Base-by-base conservation (phyloP, 2,797 vertebrate genomes). In the Thripadectes ignobilis region DNA sequence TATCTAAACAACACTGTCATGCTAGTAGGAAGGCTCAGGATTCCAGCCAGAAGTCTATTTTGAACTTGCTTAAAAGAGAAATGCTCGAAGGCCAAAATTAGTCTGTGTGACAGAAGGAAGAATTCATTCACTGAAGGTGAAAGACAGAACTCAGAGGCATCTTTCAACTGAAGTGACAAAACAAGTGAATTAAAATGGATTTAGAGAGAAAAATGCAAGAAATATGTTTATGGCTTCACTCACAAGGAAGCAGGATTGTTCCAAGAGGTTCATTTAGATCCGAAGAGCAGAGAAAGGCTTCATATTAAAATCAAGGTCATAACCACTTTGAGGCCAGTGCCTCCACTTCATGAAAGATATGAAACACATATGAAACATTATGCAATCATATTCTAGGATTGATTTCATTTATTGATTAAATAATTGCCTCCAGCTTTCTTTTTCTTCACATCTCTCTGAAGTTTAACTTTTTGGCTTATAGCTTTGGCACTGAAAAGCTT, bases 11-110 rank as follows among this genome's bases (percentile, higher is more conserved):
- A 77, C 87, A 59, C 58, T 67, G 79, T 36, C 66, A 43, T 32
- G 43, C 75, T 55, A 75, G 89, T 10, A 78, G 85, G 91, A 89
- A 96, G 95, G 87, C 75, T 91, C 38, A 81, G 96, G 87, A 94
- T 94, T 88, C 87, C 62, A 96, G 96, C 94, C 94, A 97, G 73
- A 95, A 89, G 68, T 95, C 93, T 97, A 96, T 96, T 96, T 96
- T 94, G 91, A 96, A 94, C 92, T 86, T 78, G 87, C 91, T 86
- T 93, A 76, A 73, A 95, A 91, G 92, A 93, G 89, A 92, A 96
- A 73, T 6, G n/a, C 82, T 91, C 93, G 69, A 93, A 91, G 89
- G 92, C 91, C 92, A 94, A 81, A 96, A 96, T 93, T 95, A 96
- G 91, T 81, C 89, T 84, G 73, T 0, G 1, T 73, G 88, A 94